phyloP scores from a whole-genome alignment of 2,888 invertebrate genomes.

The Aelia acuminata region DNA sequence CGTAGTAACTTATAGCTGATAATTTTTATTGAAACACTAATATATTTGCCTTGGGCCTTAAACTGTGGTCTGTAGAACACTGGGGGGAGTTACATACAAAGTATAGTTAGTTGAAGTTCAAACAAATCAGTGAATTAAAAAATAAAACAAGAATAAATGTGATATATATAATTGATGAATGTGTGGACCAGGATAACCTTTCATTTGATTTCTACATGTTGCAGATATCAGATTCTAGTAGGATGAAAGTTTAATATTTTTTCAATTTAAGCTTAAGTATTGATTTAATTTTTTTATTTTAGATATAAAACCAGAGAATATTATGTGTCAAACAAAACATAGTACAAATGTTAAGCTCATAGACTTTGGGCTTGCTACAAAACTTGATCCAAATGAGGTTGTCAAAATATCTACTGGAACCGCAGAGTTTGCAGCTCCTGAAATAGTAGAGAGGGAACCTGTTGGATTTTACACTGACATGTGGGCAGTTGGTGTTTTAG shows the following conservation, averaged over 20 bases:
- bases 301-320: slow-evolving; percentile 98
- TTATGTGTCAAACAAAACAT: slow-evolving; percentile 97
- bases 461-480: slow-evolving; percentile 99
- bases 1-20: too few relatives aligned
- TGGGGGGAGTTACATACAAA: too few relatives aligned
- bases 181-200: too few relatives aligned
- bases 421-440: slow-evolving; percentile 99
- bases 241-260: background rate
- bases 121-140: too few relatives aligned
- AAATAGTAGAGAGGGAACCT: slow-evolving; percentile 98
- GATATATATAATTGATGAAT: too few relatives aligned
- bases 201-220: background rate
- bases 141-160: background rate
- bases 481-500: slow-evolving; percentile 99
- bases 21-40: too few relatives aligned
- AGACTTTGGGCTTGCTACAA: slow-evolving; percentile 99
- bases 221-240: background rate
- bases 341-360: slow-evolving; percentile 98
- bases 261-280: background rate
- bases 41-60: too few relatives aligned
- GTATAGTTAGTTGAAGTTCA: too few relatives aligned
- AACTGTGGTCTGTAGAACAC: too few relatives aligned
- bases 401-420: slow-evolving; percentile 99
- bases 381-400: slow-evolving; percentile 97
- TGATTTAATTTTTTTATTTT: slow-evolving; percentile 63